These are phyloP conservation scores for Gymnothorax javanicus DNA, from an alignment of 2,797 vertebrate genomes.

Conservation along the genomic window DNA sequence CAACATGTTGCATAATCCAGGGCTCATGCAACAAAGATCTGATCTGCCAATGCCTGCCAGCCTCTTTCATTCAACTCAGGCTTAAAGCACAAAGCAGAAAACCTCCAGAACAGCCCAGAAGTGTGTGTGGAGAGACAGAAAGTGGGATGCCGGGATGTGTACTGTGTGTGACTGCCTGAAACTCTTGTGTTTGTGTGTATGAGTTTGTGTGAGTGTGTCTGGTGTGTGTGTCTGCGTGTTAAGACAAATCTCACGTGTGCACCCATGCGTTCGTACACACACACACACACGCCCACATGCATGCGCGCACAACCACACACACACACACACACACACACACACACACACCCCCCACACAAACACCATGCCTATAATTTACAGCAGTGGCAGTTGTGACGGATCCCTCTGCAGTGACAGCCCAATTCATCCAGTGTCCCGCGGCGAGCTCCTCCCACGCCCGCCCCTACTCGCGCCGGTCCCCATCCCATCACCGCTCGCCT, in stretches of 20 bases:
- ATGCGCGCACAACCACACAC: neutral
- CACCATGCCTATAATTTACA: neutral
- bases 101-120: neutral
- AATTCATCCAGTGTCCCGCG: slow-evolving; percentile 17
- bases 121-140: neutral
- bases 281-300: slow-evolving; percentile 4
- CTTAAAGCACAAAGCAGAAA: neutral
- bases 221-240: no score
- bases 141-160: no score
- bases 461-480: neutral
- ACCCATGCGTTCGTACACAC: no score
- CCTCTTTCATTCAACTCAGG: neutral
- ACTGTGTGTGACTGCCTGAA: no score
- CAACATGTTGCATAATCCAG: slow-evolving; percentile 33
- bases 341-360: neutral
- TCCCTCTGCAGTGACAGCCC: slow-evolving; percentile 6
- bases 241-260: no score
- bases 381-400: neutral
- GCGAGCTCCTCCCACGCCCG: neutral
- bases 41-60: neutral
- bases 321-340: neutral
- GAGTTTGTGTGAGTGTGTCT: no score
- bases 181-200: neutral
- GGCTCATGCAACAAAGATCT: slow-evolving; percentile 23
- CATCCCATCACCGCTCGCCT: slow-evolving; percentile 14